A percentile compares a stretch with the other conserved stretches of the same genome.
Conservation (phyloP, 2,113 vertebrate species). For the Phaethornis superciliosus region DNA sequence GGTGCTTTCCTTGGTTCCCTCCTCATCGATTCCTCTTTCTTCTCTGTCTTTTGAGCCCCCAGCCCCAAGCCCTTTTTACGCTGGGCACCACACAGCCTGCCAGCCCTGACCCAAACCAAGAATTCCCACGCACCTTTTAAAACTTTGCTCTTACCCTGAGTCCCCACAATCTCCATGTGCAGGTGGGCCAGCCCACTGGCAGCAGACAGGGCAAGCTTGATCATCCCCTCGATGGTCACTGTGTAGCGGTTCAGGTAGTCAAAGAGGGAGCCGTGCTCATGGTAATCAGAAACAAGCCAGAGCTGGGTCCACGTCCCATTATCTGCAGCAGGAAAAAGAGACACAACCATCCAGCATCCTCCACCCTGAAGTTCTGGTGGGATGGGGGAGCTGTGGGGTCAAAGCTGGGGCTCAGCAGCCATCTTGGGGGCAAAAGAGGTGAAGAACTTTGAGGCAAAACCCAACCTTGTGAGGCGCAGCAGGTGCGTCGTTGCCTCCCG, state of each 20-base stretch:
- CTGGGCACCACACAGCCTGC: no score
- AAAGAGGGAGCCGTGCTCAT: constrained; percentile 95
- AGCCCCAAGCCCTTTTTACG: neutral
- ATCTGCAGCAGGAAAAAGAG: constrained; percentile 74
- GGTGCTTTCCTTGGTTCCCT: neutral
- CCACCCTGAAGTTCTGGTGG: neutral
- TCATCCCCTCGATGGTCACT: constrained; percentile 95
- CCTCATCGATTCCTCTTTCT: neutral
- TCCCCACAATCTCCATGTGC: constrained; percentile 99
- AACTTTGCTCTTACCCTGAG: constrained; percentile 83
- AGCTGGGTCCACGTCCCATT: constrained; percentile 98
- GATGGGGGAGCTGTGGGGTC: neutral
- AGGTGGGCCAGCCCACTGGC: constrained; percentile 95
- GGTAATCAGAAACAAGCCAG: constrained; percentile 97
- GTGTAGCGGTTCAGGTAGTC: constrained; percentile 97
- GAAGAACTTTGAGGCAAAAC: neutral
- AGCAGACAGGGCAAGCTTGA: constrained; percentile 92
- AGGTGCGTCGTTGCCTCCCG: fast-evolving
- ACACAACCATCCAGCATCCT: fast-evolving
- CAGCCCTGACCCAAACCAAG: no score
- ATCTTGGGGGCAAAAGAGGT: neutral
- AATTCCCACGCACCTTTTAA: neutral
- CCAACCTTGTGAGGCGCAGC: neutral
- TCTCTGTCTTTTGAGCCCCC: neutral
- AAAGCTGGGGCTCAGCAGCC: neutral